A percentile compares a stretch with the other conserved stretches of the same genome.
phyloP scores from a whole-genome alignment of 2,113 vertebrate genomes.

The Ornithorhynchus anatinus region DNA sequence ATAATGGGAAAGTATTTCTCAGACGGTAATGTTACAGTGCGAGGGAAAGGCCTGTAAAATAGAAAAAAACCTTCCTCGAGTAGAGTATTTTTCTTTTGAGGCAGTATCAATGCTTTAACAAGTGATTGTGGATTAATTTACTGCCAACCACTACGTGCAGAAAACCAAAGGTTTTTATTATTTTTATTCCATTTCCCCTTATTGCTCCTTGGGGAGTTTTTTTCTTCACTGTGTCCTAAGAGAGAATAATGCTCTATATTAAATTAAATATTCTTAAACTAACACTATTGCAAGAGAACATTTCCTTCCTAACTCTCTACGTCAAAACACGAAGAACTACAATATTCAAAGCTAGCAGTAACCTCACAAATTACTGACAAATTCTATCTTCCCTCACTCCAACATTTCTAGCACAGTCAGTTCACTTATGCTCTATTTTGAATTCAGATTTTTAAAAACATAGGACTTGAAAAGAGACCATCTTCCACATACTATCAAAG shows the following conservation, averaged over 20 bases:
- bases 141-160: slow-evolving; percentile 4
- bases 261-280: neutral
- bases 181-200: slow-evolving; percentile 25
- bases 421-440: too few species aligned
- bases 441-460: too few species aligned
- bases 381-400: neutral
- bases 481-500: too few species aligned
- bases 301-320: neutral
- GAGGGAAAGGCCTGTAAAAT: neutral
- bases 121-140: slow-evolving; percentile 35
- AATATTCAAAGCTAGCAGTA: neutral
- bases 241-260: neutral
- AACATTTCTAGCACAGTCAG: too few species aligned
- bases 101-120: slow-evolving; percentile 23
- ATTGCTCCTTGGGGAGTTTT: slow-evolving; percentile 36
- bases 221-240: neutral
- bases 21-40: slow-evolving; percentile 26
- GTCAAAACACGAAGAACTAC: neutral
- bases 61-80: slow-evolving; percentile 13
- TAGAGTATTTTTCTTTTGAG: slow-evolving; percentile 27
- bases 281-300: neutral
- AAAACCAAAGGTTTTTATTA: slow-evolving; percentile 18
- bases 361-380: slow-evolving; percentile 1
- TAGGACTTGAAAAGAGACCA: too few species aligned
- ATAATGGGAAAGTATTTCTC: slow-evolving; percentile 21